phyloP scores from a whole-genome alignment of 2,113 vertebrate species.

The Aepyceros melampus region DNA sequence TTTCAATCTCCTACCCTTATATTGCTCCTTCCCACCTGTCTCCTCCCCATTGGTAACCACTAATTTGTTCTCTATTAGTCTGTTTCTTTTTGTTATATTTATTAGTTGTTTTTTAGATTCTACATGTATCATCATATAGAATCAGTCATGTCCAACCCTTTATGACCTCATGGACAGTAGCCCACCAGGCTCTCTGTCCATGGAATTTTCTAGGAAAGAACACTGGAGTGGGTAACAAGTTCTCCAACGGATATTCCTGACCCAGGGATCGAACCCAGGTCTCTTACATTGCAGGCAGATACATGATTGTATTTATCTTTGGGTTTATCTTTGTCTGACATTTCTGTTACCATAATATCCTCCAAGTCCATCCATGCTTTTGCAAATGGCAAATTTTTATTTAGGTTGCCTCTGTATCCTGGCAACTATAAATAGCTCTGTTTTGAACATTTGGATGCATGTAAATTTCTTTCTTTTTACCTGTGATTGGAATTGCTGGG shows the following conservation, averaged over 20 bases:
- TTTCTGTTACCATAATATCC: background rate
- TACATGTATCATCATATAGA: background rate
- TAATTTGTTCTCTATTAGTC: background rate
- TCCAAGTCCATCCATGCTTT: background rate
- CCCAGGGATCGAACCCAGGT: background rate
- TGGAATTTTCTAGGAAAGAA: background rate
- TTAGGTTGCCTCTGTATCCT: background rate
- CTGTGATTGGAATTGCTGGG: background rate
- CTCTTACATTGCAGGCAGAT: background rate
- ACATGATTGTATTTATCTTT: background rate
- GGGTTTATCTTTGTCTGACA: background rate
- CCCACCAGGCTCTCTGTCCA: background rate
- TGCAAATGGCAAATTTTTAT: background rate
- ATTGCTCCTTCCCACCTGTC: background rate
- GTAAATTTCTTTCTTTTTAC: background rate
- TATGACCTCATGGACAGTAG: background rate
- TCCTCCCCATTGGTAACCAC: background rate
- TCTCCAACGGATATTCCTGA: background rate
- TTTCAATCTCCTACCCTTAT: background rate
- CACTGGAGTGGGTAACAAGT: background rate
- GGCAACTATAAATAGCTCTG: background rate
- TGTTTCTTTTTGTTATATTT: background rate
- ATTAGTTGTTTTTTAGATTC: background rate
- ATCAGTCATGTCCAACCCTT: background rate
- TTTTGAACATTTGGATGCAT: background rate